A percentile compares a stretch with the other conserved stretches of the same genome.
Evolutionary conservation across 2,113 vertebrate species (phyloP).

Genomic region (Rhegmatorhina hoffmannsi): DNA sequence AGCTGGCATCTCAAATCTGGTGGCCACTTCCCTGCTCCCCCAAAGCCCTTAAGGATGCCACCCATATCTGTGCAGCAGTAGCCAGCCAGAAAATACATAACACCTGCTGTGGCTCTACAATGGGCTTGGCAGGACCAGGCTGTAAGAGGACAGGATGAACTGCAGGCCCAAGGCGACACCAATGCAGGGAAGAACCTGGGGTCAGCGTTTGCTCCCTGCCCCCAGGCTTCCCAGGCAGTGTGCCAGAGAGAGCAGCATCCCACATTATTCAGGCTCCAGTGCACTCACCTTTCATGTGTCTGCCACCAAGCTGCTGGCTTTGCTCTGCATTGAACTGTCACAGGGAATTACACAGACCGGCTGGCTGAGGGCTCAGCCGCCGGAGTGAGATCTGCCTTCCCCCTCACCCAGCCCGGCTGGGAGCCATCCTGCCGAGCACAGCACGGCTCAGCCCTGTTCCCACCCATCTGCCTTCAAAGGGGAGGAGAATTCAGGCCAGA

Average conservation of each 20-base stretch:
- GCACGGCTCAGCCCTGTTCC: neutral
- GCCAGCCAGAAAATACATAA: neutral
- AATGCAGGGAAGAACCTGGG: neutral
- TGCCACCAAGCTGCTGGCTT: neutral
- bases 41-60: neutral
- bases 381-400: neutral
- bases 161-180: neutral
- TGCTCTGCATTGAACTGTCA: conserved; percentile 64
- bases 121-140: rapidly evolving
- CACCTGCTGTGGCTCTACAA: neutral
- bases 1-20: rapidly evolving
- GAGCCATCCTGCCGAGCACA: neutral
- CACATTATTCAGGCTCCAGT: conserved; percentile 50
- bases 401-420: neutral
- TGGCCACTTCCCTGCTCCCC: neutral
- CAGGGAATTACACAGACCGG: conserved; percentile 51
- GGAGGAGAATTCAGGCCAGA: neutral
- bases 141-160: neutral
- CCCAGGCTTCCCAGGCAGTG: neutral
- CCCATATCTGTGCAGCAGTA: neutral
- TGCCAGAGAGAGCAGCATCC: conserved; percentile 14
- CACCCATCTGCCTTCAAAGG: neutral
- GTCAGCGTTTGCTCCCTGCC: neutral
- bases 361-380: neutral
- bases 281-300: conserved; percentile 52